A percentile compares a stretch with the other conserved stretches of the same genome.
phyloP scores from a whole-genome alignment of 2,888 invertebrate species.

The Pterostichus niger region DNA sequence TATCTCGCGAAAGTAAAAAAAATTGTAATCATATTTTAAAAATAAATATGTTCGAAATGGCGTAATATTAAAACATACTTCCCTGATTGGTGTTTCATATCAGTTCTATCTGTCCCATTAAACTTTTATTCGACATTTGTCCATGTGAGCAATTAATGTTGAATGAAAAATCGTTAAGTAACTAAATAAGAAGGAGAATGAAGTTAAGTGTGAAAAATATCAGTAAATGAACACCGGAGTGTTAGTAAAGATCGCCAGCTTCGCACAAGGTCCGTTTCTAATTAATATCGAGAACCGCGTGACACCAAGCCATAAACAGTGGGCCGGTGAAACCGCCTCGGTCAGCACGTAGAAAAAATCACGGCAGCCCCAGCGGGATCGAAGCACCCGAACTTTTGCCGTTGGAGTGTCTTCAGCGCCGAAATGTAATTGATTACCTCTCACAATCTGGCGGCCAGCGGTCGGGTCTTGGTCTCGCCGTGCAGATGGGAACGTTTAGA shows the following conservation, averaged over 20 bases:
- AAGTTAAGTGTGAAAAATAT: background rate
- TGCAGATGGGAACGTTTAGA: slow-evolving; percentile 63
- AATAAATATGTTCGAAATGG: too few species aligned
- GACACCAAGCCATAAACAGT: slow-evolving; percentile 48
- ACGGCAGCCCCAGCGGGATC: slow-evolving; percentile 47
- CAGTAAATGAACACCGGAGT: background rate
- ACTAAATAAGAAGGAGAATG: background rate
- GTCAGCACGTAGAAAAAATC: slow-evolving; percentile 61
- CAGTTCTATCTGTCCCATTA: too few species aligned
- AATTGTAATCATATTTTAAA: too few species aligned
- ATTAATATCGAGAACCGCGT: slow-evolving; percentile 51
- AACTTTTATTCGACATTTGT: too few species aligned
- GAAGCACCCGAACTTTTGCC: slow-evolving; percentile 40
- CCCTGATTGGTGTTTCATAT: too few species aligned
- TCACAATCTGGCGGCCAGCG: slow-evolving; percentile 53
- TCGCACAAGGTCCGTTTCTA: slow-evolving; percentile 30
- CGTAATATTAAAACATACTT: too few species aligned
- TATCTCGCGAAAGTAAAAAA: too few species aligned
- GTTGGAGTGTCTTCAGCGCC: slow-evolving; percentile 53
- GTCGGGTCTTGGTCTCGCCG: background rate
- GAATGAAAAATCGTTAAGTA: too few species aligned
- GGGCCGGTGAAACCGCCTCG: slow-evolving; percentile 34
- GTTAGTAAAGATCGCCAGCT: background rate
- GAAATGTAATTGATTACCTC: slow-evolving; percentile 65
- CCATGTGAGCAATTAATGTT: too few species aligned